Base-by-base conservation (phyloP, 2,113 vertebrate genomes). In the Propithecus coquereli region DNA sequence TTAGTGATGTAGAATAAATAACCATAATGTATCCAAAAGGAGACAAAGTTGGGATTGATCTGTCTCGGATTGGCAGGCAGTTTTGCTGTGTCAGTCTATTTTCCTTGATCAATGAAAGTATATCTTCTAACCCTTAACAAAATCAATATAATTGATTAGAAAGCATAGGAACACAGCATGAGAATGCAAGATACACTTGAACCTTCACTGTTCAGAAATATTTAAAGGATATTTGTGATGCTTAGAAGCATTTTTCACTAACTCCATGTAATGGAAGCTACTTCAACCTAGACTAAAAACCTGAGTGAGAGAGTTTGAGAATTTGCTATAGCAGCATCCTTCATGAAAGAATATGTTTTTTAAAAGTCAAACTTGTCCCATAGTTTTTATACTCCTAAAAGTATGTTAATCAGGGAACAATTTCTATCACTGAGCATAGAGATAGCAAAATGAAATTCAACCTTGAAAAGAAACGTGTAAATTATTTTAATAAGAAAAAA, bases 41-140 rank as follows among this genome's bases (percentile, higher is more conserved):
- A 99, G 98, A 99, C 99, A 98, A 98, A 98, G 98, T 98, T 98
- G 98, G 98, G 98, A 99, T 99, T 98, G 99, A 99, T 99, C 99
- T 99, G 98, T 99, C 99, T 99, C 99, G 99, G 99, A 98, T 98
- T 98, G 98, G 98, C 98, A 98, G 98, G 98, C 98, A 97, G 97
- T 98, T 98, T 98, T 98, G 99, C 99, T 99, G 98, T 99, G 98
- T 99, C 99, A 99, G 99, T 98, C 98, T 99, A 98, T 99, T 99
- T 99, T 99, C 98, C 98, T 98, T 98, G 98, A 99, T 99, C 99
- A 98, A 99, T 99, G 98, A 97, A 99, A 98, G 97, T 98, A 95
- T 98, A 99, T 98, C 98, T 98, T 99, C 98, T 99, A 99, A 99
- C 99, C 99, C 99, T 98, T 98, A 98, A 97, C 98, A 99, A 98